Percentiles rank a stretch among this genome's conserved stretches.
These are phyloP conservation scores for Eustalomyia histrio DNA, from an alignment of 2,888 invertebrate species.

Conservation along the genomic window DNA sequence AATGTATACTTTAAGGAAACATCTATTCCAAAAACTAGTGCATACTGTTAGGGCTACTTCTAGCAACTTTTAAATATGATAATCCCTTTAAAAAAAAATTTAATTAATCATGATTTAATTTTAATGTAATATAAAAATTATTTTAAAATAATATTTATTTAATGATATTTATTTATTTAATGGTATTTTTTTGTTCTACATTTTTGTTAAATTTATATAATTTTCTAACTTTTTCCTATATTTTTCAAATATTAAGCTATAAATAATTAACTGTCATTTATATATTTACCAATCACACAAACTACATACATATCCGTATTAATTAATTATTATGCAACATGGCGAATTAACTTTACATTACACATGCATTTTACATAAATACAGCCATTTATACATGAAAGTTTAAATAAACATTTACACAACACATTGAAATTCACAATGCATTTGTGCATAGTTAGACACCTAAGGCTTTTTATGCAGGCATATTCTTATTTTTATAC, in stretches of 20 bases:
- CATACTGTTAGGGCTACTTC: background rate
- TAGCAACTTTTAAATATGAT: too few species aligned
- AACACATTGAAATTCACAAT: conserved; percentile 42
- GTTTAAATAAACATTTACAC: background rate
- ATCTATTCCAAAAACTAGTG: background rate
- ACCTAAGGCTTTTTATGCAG: too few species aligned
- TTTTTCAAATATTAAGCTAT: background rate
- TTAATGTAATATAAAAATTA: too few species aligned
- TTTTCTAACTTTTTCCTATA: background rate
- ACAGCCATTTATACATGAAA: background rate
- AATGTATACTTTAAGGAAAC: background rate
- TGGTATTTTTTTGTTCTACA: too few species aligned
- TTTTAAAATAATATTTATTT: too few species aligned
- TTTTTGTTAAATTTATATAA: background rate
- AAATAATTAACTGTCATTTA: background rate
- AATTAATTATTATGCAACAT: conserved; percentile 55
- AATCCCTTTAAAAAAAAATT: too few species aligned
- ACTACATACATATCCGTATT: conserved; percentile 35
- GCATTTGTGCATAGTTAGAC: conserved; percentile 10
- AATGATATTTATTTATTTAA: too few species aligned
- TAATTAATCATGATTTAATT: too few species aligned
- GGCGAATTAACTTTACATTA: conserved; percentile 44
- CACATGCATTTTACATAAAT: conserved; percentile 29
- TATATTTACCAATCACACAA: background rate
- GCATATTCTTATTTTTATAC: too few species aligned